Base-by-base conservation (phyloP, 2,888 invertebrate genomes). In the Drosophila subsilvestris region DNA sequence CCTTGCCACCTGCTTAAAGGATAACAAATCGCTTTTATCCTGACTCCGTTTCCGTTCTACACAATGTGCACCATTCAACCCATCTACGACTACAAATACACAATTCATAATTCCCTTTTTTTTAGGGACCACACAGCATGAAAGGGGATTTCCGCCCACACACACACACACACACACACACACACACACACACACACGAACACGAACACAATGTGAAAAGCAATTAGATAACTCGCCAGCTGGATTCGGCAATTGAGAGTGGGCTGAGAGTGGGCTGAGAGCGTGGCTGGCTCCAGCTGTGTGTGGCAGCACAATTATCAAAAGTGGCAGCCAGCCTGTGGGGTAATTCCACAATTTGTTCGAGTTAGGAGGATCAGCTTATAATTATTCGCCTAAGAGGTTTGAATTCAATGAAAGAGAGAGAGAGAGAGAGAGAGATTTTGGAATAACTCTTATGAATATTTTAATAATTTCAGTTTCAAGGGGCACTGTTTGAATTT, bases 1-100 rank as follows among this genome's bases (percentile, higher is more conserved):
- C 59, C 56, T 45, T 43, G 55, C 5, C 25, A 22, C 29, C 49
- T 10, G 50, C 50, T 76, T 78, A 72, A 57, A 63, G 75, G 69
- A 67, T 69, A 86, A 86, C 86, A 81, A 83, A 86, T 83, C 78
- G 72, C 78, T 84, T 84, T 78, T 78, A 79, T 83, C 75, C 70
- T 63, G 50, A 69, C 63, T 63, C 56, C 53, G 53, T 45, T 59
- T 51, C 53, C 44, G 49, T 45, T 55, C 45, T 27, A 37, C 49
- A 63, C 63, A 65, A 66, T 62, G 51, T 54, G 61, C 54, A 32
- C 58, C 48, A 67, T 55, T 4, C 44, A 51, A 37, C 37, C 63
- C 53, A 37, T 45, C 63, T 25, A 44, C 37, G 55, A 43, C 49
- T 50, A 27, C 27, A 32, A 32, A 37, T 60, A 54, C 48, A 60